Evolutionary conservation across 2,888 invertebrate species (phyloP), one percentile per base, ranked within the genome.

Genomic region (Sylvicola cinctus): DNA sequence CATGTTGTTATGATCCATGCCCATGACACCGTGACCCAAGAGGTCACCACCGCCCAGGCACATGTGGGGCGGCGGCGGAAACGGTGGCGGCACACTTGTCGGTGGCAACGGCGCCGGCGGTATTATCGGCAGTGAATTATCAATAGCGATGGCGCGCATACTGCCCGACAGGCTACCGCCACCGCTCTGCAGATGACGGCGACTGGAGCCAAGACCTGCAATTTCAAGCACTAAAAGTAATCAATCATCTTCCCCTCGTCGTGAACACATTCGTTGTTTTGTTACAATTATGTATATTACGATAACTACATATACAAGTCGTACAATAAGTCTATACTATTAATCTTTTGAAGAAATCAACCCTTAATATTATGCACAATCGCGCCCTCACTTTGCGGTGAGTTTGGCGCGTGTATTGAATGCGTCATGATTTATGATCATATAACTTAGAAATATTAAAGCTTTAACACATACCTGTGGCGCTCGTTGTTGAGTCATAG

Each of bases 401-500:
- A n/a, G n/a, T n/a, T n/a, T n/a, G n/a, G n/a, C n/a, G n/a, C n/a
- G n/a, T n/a, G n/a, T 20, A 20, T 20, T 8, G 20, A 8, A 8
- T 8, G 5, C 5, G 20, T 20, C 20, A 20, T 6, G 20, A 8
- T 20, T 6, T 20, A 6, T 20, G 20, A 20, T 20, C 20, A n/a
- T n/a, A n/a, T n/a, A n/a, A n/a, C n/a, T n/a, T n/a, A n/a, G n/a
- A n/a, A n/a, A n/a, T n/a, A n/a, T n/a, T n/a, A 20, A 20, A 8
- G 20, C 20, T n/a, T n/a, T 6, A 20, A 20, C 5, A 8, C 8
- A 20, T 44, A 58, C 58, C 58, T 44, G 59, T 55, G 34, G 58
- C 58, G 46, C 58, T 58, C 36, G 58, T 57, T 47, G 57, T 56
- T 38, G 58, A 59, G 43, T 58, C 59, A 40, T 59, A 58, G 41